phyloP scores from a whole-genome alignment of 1,140 invertebrate species.

The Zophobas atratus region DNA sequence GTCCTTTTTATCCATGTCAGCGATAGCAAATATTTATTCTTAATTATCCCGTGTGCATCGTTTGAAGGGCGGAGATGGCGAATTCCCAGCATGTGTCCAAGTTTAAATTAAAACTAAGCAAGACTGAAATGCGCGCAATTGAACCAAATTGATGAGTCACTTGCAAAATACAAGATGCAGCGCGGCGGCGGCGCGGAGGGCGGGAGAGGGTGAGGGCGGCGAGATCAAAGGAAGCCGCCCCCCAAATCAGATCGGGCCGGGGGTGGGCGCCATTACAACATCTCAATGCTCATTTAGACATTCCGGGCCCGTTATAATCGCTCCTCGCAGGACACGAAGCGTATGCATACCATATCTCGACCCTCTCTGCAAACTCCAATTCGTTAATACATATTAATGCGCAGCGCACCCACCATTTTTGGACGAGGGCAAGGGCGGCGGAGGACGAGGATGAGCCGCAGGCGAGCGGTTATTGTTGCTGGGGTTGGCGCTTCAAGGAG shows the following conservation, averaged over 20 bases:
- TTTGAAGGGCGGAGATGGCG: slow-evolving; percentile 7
- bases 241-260: slow-evolving; percentile 66
- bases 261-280: slow-evolving; percentile 67
- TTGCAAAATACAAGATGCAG: slow-evolving; percentile 66
- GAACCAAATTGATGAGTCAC: slow-evolving; percentile 67
- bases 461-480: too few species aligned
- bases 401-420: slow-evolving; percentile 6
- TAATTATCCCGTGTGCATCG: slow-evolving; percentile 55
- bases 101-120: slow-evolving; percentile 62
- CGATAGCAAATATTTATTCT: slow-evolving; percentile 58
- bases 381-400: slow-evolving; percentile 36
- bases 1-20: slow-evolving; percentile 47
- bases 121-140: slow-evolving; percentile 54
- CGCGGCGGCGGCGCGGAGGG: slow-evolving; percentile 47
- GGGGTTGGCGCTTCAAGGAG: too few species aligned
- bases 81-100: slow-evolving; percentile 46
- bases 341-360: slow-evolving; percentile 34
- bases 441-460: too few species aligned
- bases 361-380: slow-evolving; percentile 34
- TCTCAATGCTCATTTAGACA: slow-evolving; percentile 68
- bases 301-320: slow-evolving; percentile 60
- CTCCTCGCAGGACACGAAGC: slow-evolving; percentile 37
- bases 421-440: not conserved
- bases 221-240: slow-evolving; percentile 69
- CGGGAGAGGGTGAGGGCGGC: slow-evolving; percentile 61